Evolutionary conservation across 2,888 invertebrate genomes (phyloP), one percentile per base, ranked within the genome.

Genomic region (Dione vanillae): DNA sequence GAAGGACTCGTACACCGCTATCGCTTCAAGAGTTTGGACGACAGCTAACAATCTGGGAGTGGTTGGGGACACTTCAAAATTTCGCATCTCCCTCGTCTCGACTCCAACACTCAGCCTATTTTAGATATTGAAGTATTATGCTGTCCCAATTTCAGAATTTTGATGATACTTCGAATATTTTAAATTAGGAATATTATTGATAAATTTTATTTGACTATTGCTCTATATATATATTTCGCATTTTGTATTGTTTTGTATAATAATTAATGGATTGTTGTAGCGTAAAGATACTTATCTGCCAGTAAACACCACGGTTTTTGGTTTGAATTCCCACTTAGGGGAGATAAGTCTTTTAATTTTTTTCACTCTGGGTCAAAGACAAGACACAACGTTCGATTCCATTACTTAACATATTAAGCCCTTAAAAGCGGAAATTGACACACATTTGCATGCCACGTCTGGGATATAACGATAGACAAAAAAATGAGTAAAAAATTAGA

Each of bases 51-150:
- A 84, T 78, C 77, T 76, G 78, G 74, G 79, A 78, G 80, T 75
- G 67, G 78, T 80, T 80, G 79, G 79, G 80, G 71, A 72, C 80
- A 74, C 86, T 88, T 84, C 79, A 85, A 80, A 83, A 83, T 82
- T 85, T 82, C 79, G 82, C 80, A 82, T 77, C 78, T 77, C 62
- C 69, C 73, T 76, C 40, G 6, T 16, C 56, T 56, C 40, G 76
- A 83, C 82, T 85, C 81, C 80, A 87, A 84, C 73, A 75, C 83
- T 77, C 84, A 77, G 80, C 81, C 85, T 85, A 87, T 87, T 88
- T 84, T 82, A 83, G 82, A 77, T 81, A 82, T 84, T 80, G 78
- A 79, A 76, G 75, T 75, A 78, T 75, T 78, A 78, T 77, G 78
- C 76, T 75, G 79, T 74, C 74, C 77, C 77, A 76, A 76, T 78